Evolutionary conservation across 2,797 vertebrate genomes (phyloP).

Genomic region (Sebastes ruberrimus): DNA sequence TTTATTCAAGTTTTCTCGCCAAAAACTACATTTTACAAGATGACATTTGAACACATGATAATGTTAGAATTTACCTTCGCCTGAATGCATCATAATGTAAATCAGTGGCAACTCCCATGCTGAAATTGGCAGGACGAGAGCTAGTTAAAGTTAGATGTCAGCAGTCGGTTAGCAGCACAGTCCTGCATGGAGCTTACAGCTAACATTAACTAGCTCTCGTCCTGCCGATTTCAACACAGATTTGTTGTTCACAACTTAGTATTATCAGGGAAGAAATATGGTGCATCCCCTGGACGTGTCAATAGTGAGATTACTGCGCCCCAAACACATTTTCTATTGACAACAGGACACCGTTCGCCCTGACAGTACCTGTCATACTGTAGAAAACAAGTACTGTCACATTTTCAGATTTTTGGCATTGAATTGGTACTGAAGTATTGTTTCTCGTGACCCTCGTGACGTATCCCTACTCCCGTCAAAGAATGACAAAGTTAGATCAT

Average conservation of each 20-base stretch:
- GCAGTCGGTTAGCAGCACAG: too few relatives aligned
- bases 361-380: background rate
- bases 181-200: too few relatives aligned
- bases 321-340: background rate
- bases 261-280: background rate
- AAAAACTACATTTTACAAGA: accelerated
- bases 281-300: background rate
- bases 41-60: background rate
- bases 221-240: background rate
- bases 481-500: background rate
- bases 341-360: background rate
- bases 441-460: background rate
- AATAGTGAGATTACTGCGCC: background rate
- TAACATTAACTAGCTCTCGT: background rate
- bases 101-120: background rate
- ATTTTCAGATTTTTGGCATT: too few relatives aligned
- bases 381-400: too few relatives aligned
- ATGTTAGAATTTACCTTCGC: background rate
- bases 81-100: background rate
- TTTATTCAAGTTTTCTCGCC: background rate
- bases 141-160: too few relatives aligned
- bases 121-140: background rate
- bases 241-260: background rate
- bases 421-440: background rate
- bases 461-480: background rate